Percentiles rank a stretch among this genome's conserved stretches.
Conservation (phyloP, 1,140 invertebrate species). For the Halesus radiatus region DNA sequence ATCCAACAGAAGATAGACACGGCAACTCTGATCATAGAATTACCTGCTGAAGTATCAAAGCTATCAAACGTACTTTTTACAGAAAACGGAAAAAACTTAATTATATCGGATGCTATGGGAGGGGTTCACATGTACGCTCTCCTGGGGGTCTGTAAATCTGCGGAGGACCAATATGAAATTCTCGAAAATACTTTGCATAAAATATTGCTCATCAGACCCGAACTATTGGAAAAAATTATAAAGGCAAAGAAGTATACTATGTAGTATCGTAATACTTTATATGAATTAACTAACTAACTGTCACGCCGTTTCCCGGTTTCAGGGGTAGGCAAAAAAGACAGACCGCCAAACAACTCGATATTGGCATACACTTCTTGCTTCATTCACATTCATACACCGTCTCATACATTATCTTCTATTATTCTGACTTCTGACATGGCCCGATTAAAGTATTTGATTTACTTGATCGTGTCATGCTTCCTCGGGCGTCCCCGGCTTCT, state of each 20-base stretch:
- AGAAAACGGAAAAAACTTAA: slow-evolving; percentile 75
- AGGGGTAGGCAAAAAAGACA: too few species aligned
- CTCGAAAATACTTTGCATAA: slow-evolving; percentile 74
- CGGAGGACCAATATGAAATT: slow-evolving; percentile 68
- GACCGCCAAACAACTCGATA: too few species aligned
- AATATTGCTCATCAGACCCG: slow-evolving; percentile 74
- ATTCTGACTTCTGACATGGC: too few species aligned
- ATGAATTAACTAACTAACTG: too few species aligned
- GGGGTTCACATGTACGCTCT: slow-evolving; percentile 76
- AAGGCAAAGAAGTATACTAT: slow-evolving; percentile 66
- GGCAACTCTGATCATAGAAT: slow-evolving; percentile 73
- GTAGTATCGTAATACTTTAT: background rate
- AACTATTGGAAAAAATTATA: slow-evolving; percentile 72
- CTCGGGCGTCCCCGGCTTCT: too few species aligned
- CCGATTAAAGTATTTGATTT: too few species aligned
- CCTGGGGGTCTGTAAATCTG: slow-evolving; percentile 76
- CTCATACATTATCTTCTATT: too few species aligned
- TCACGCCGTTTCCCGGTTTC: too few species aligned
- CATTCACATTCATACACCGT: too few species aligned
- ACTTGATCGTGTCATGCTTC: too few species aligned
- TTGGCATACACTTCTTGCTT: too few species aligned
- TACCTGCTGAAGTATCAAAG: slow-evolving; percentile 63
- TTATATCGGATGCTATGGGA: slow-evolving; percentile 76
- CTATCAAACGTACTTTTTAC: slow-evolving; percentile 73
- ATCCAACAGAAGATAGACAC: slow-evolving; percentile 76